Base-by-base conservation (phyloP, 1,140 invertebrate species). In the Neotoxoptera formosana region DNA sequence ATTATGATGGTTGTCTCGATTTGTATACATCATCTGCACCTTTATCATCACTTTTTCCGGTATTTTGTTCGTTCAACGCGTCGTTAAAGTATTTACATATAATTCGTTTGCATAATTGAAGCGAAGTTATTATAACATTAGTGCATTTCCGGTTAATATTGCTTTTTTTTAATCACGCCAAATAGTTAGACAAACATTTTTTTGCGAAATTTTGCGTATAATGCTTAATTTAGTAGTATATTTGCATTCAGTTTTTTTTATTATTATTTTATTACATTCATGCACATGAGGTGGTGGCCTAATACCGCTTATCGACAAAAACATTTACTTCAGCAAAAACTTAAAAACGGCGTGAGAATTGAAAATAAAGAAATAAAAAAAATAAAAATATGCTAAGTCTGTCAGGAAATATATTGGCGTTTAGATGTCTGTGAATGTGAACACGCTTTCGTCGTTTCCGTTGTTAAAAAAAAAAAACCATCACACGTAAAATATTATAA, bases 281-380 rank as follows among this genome's bases (percentile, higher is more conserved):
- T 36, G 41, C 41, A 47, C 7, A 90, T 67, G 41, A 56, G 25
- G 67, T 91, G 56, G 30, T 91, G 41, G 90, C 90, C 60, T 9
- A 83, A 81, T 83, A 81, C 47, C 14, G 89, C 48, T 93, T 48
- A 84, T 93, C 48, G 34, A 84, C 34, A 20, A 93, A 93, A 86
- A 81, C n/a, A 53, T 56, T 86, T 56, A 93, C 47, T n/a, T 93
- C 81, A 84, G 91, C 91, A 51, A 51, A 93, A 86, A 91, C 6
- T 17, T n/a, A 4, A 56, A 86, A 84, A 93, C 91, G 30, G 60
- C 60, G 91, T 93, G 91, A 93, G 91, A 93, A 93, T 53, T 93
- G 23, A 30, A n/a, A 56, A 41, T 41, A 41, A 86, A 86, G 30
- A 93, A 93, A 93, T 48, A 84, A 53, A 86, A 41, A 76, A 30